phyloP scores from a whole-genome alignment of 2,113 vertebrate species.

The Cebus imitator region DNA sequence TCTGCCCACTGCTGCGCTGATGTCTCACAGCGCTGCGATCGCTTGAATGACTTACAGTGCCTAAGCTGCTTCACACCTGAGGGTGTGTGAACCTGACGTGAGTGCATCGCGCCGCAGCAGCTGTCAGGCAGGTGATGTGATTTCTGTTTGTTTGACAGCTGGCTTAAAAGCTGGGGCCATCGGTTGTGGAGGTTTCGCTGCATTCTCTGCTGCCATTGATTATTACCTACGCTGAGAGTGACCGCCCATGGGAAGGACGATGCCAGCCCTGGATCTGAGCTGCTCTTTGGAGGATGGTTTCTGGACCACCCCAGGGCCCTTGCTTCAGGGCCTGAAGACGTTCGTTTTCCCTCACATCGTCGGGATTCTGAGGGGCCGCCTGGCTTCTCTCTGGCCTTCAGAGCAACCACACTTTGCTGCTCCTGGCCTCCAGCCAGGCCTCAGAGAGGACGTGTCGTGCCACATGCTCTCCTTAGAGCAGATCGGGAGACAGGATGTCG shows the following conservation, averaged over 20 bases:
- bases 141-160: slow-evolving; percentile 84
- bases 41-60: background rate
- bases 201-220: slow-evolving; percentile 96
- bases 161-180: slow-evolving; percentile 94
- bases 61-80: background rate
- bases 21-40: background rate
- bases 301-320: background rate
- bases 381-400: background rate
- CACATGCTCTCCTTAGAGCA: background rate
- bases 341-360: background rate
- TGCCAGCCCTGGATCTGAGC: background rate
- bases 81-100: background rate
- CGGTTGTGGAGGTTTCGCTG: slow-evolving; percentile 97
- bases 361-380: background rate
- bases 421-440: background rate
- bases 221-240: slow-evolving; percentile 92
- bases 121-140: background rate
- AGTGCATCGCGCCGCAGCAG: background rate
- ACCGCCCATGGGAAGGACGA: background rate
- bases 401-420: background rate
- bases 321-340: background rate
- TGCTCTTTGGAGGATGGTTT: background rate
- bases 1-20: background rate
- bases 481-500: background rate
- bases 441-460: background rate